Evolutionary conservation across 2,888 invertebrate species (phyloP), one percentile per base, ranked within the genome.

Genomic region (Lagria hirta): DNA sequence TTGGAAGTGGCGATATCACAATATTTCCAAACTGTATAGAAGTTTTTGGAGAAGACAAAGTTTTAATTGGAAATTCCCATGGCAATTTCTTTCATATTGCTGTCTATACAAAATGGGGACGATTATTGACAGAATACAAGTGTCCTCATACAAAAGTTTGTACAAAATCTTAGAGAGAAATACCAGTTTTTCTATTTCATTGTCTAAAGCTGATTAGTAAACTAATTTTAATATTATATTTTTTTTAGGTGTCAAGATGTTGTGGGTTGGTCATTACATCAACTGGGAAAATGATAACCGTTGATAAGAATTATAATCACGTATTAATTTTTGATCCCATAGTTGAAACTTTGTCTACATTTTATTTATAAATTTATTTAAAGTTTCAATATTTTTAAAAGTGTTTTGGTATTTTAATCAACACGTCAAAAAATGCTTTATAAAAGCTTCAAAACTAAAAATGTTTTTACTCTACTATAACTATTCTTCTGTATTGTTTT

Each of bases 221-320:
- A 13, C 11, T 20, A 17, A 12, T 36, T 14, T 30, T 3, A 12
- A 4, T 8, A 13, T 16, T 29, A 11, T 26, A n/a, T 14, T 21
- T 21, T 53, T 72, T 72, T n/a, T 76, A 96, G 89, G 96, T 97
- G 54, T 95, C 95, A 55, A 89, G 96, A 66, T 97, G 96, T 79
- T 97, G 96, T 72, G 96, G 96, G 52, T 79, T 97, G 67, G 95
- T 95, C 78, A 93, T 97, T 65, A 96, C 95, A 38, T 89, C 91
- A 8, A 95, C 95, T 74, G 96, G 96, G 58, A 93, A 92, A 74
- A 88, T 96, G 62, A 90, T 92, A 59, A 93, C 96, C 55, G 77
- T 97, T 75, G 96, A 96, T 71, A 97, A 97, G 80, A 97, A 96
- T 79, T 96, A 96, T 78, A 95, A 97, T 75, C 94, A 96, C 75